Evolutionary conservation across 2,797 vertebrate species (phyloP).

Genomic region (Phrynocephalus forsythii): DNA sequence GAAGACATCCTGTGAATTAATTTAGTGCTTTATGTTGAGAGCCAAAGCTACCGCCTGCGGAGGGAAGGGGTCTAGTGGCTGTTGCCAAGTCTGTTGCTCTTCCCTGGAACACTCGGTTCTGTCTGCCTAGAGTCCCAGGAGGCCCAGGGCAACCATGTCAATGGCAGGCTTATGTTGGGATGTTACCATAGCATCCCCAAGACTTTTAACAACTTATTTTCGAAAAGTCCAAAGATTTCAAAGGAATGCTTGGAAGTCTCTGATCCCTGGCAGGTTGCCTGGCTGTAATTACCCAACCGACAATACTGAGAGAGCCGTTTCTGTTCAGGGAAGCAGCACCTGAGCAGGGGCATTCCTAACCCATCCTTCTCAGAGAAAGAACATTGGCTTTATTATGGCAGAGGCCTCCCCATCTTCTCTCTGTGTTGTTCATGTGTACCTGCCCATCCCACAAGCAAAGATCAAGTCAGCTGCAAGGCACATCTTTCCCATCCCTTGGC

Average conservation of each 20-base stretch:
- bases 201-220: constrained; percentile 66
- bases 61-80: constrained; percentile 22
- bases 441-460: constrained; percentile 4
- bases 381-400: constrained; percentile 36
- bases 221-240: constrained; percentile 72
- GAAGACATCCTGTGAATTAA: constrained; percentile 7
- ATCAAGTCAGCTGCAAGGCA: constrained; percentile 8
- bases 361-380: constrained; percentile 33
- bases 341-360: constrained; percentile 58
- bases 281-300: constrained; percentile 69
- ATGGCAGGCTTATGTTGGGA: constrained; percentile 52
- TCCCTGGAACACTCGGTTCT: neutral
- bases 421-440: neutral
- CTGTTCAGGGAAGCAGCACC: constrained; percentile 59
- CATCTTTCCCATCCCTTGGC: constrained; percentile 20
- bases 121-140: constrained; percentile 38
- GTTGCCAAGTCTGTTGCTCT: constrained; percentile 51
- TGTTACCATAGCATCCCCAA: constrained; percentile 69
- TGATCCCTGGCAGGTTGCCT: constrained; percentile 66
- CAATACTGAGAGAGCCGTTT: constrained; percentile 63
- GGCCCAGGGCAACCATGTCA: constrained; percentile 47
- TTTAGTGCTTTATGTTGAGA: constrained; percentile 26
- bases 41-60: constrained; percentile 52
- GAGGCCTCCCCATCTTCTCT: constrained; percentile 21
- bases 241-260: constrained; percentile 74